Conservation (phyloP, 2,113 vertebrate species). For the Atractosteus spatula region DNA sequence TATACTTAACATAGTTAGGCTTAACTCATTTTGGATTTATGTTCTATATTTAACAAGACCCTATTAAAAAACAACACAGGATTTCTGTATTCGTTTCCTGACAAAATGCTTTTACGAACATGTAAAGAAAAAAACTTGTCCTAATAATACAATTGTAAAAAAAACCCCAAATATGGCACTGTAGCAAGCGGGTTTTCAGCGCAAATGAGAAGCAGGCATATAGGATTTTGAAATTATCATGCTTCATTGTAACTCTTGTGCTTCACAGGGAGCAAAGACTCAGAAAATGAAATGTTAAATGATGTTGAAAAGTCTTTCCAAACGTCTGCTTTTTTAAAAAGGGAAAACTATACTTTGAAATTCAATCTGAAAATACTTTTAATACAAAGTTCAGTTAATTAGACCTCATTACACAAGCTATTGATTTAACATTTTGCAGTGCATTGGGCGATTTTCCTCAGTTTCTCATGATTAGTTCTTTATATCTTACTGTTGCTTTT, state of each 20-base stretch:
- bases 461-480: not conserved
- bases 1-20: slow-evolving; percentile 12
- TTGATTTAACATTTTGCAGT: not conserved
- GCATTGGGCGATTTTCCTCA: not conserved
- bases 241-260: too few species aligned
- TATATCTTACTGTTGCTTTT: not conserved
- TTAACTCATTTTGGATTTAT: not conserved
- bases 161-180: not conserved
- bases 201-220: not conserved
- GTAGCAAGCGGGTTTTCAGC: not conserved
- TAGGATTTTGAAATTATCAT: not conserved
- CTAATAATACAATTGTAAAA: not conserved
- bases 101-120: not conserved
- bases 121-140: not conserved
- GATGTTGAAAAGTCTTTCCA: not conserved
- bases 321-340: not conserved
- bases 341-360: not conserved
- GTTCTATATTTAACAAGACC: slow-evolving; percentile 5
- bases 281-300: not conserved
- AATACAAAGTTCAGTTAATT: not conserved
- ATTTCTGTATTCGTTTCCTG: not conserved
- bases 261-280: too few species aligned
- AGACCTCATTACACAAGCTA: not conserved
- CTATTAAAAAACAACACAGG: slow-evolving; percentile 1
- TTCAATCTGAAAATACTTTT: not conserved